Percentiles rank a stretch among this genome's conserved stretches.
Evolutionary conservation across 2,797 vertebrate genomes (phyloP).

Genomic region (Enteromius trimaculatus): DNA sequence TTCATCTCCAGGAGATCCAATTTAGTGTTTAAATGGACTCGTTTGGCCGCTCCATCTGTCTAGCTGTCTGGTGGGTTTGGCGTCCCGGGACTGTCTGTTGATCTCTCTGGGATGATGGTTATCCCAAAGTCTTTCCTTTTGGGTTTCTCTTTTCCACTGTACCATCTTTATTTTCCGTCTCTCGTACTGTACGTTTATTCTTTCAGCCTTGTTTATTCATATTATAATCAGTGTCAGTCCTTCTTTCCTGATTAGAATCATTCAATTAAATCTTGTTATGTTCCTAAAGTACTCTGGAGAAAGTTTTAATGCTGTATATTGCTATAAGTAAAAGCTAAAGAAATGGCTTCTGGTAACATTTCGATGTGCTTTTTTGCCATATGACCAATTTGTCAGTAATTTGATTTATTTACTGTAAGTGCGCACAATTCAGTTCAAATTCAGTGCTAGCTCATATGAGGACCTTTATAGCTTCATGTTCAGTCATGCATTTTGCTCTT

Average conservation of each 20-base stretch:
- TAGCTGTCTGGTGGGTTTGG: constrained; percentile 5
- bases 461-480: background rate
- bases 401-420: background rate
- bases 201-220: constrained; percentile 26
- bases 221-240: constrained; percentile 28
- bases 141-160: constrained; percentile 53
- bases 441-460: background rate
- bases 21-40: constrained; percentile 5
- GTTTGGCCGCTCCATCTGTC: background rate
- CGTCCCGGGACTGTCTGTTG: constrained; percentile 60
- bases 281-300: background rate
- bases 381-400: background rate
- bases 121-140: constrained; percentile 41
- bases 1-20: constrained; percentile 36
- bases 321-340: background rate
- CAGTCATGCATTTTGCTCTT: background rate
- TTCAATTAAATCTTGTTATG: background rate
- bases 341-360: background rate
- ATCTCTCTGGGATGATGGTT: constrained; percentile 23
- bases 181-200: constrained; percentile 20
- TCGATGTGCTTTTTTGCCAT: background rate
- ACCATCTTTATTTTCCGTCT: constrained; percentile 25
- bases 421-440: background rate
- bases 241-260: background rate
- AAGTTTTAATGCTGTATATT: background rate